Evolutionary conservation across 2,797 vertebrate species (phyloP).

Genomic region (Hafferia zeledoni): DNA sequence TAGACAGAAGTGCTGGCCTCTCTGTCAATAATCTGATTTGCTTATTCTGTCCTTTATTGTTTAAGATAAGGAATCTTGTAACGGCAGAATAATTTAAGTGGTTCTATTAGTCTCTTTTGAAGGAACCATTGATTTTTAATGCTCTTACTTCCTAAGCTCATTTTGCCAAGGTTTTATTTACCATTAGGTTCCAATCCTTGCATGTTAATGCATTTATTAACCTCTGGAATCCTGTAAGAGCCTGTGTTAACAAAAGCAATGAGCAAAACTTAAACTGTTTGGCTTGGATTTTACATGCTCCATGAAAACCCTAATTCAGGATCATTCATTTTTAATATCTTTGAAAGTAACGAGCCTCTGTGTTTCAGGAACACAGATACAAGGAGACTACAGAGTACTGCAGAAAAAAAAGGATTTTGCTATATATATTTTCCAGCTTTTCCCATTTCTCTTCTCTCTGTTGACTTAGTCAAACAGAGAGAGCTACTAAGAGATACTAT

Average conservation of each 20-base stretch:
- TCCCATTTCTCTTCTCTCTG: not conserved
- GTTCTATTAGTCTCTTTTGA: conserved; percentile 25
- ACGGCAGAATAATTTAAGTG: conserved; percentile 29
- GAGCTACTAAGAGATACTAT: not conserved
- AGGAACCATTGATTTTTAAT: conserved; percentile 60
- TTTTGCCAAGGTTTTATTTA: conserved; percentile 51
- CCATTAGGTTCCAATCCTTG: conserved; percentile 8
- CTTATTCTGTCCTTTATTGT: conserved; percentile 31
- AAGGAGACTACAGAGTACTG: not conserved
- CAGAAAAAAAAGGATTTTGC: not conserved
- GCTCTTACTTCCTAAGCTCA: conserved; percentile 37
- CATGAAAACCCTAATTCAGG: not conserved
- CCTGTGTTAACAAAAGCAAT: not conserved
- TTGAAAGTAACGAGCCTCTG: not conserved
- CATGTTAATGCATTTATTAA: conserved; percentile 53
- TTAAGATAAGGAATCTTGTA: conserved; percentile 42
- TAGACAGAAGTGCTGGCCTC: not conserved
- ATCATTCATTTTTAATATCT: not conserved
- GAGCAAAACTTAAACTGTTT: not conserved
- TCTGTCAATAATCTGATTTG: conserved; percentile 32
- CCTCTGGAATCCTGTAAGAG: not conserved
- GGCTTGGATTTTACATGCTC: not conserved
- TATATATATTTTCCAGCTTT: not conserved
- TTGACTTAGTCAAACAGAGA: not conserved
- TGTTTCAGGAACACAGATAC: not conserved